Percentiles rank a stretch among this genome's conserved stretches.
These are phyloP conservation scores for Berghia stephanieae DNA, from an alignment of 1,140 invertebrate genomes.

Conservation along the genomic window DNA sequence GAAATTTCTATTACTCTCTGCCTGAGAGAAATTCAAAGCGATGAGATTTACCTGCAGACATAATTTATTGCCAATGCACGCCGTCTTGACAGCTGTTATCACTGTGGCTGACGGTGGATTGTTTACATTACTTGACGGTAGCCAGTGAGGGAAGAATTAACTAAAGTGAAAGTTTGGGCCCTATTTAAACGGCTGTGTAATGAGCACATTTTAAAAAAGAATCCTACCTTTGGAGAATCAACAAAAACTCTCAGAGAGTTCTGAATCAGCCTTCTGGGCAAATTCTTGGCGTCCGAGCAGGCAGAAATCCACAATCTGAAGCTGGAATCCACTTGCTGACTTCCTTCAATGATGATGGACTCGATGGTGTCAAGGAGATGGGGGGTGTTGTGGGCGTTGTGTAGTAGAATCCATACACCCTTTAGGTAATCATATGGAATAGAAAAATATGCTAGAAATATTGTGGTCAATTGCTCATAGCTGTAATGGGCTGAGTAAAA, in stretches of 20 bases:
- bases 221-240: conserved; percentile 61
- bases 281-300: conserved; percentile 39
- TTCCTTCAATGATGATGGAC: conserved; percentile 50
- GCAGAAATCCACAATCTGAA: conserved; percentile 65
- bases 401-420: conserved; percentile 63
- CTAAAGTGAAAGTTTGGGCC: too few species aligned
- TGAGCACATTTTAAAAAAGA: background rate
- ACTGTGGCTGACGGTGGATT: too few species aligned
- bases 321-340: conserved; percentile 46
- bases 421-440: conserved; percentile 36
- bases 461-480: too few species aligned
- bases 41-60: too few species aligned
- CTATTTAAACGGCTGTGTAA: too few species aligned
- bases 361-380: conserved; percentile 58
- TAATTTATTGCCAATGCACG: too few species aligned
- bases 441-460: background rate
- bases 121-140: too few species aligned
- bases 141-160: too few species aligned
- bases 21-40: too few species aligned
- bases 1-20: too few species aligned
- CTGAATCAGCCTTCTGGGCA: conserved; percentile 59
- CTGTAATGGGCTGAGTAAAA: too few species aligned
- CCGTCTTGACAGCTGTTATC: too few species aligned
- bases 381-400: conserved; percentile 64
- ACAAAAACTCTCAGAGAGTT: conserved; percentile 55